Conservation (phyloP, 2,113 vertebrate genomes). For the Henicopernis longicauda region DNA sequence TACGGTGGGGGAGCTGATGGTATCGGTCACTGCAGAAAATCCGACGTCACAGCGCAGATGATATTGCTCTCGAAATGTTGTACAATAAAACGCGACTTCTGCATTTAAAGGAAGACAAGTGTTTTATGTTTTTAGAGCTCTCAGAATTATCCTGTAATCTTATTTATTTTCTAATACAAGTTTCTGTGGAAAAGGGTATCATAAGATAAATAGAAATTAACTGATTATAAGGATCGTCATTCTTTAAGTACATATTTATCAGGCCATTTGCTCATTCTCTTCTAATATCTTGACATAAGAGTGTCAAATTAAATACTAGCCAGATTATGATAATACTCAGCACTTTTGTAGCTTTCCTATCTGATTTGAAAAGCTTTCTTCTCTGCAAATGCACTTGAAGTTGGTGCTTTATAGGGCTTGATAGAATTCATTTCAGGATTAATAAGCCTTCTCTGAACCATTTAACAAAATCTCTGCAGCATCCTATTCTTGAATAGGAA, state of each 20-base stretch:
- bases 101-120: background rate
- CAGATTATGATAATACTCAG: constrained; percentile 47
- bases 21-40: background rate
- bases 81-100: background rate
- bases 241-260: constrained; percentile 59
- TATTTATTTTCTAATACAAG: constrained; percentile 37
- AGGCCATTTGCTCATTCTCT: constrained; percentile 45
- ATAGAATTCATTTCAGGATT: constrained; percentile 37
- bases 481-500: background rate
- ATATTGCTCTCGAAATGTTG: background rate
- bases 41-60: background rate
- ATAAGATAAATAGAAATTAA: constrained; percentile 57
- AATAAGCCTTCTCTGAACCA: constrained; percentile 51
- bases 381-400: constrained; percentile 33
- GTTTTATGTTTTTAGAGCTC: background rate
- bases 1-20: background rate
- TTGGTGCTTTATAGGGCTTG: constrained; percentile 21
- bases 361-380: constrained; percentile 57
- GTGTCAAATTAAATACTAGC: constrained; percentile 51
- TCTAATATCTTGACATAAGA: constrained; percentile 53
- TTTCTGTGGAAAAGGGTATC: constrained; percentile 41
- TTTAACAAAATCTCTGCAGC: constrained; percentile 38
- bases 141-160: constrained; percentile 50
- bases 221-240: constrained; percentile 44
- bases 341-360: constrained; percentile 30